phyloP scores from a whole-genome alignment of 2,888 invertebrate genomes.

The Philhelius pedissequus region DNA sequence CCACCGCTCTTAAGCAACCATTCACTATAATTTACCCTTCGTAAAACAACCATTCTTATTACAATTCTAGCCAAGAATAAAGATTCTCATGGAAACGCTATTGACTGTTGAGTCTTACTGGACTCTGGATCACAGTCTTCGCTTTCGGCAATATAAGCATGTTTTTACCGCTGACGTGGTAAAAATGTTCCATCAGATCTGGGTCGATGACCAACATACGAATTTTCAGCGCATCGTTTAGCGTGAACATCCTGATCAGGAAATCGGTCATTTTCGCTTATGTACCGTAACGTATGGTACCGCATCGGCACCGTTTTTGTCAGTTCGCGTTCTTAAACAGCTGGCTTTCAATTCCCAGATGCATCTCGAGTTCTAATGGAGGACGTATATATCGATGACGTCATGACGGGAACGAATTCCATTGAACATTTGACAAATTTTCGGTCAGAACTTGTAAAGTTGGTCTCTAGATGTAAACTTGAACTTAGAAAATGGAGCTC shows the following conservation, averaged over 20 bases:
- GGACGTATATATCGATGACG: no score
- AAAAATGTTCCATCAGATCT: neutral
- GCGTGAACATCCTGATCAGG: neutral
- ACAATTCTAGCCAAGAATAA: constrained; percentile 2
- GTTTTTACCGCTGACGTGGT: no score
- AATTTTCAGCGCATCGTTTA: neutral
- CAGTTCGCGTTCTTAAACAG: constrained; percentile 9
- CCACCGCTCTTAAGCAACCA: neutral
- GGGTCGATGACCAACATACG: no score
- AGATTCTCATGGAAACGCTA: neutral
- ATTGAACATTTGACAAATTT: neutral
- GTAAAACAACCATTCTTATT: constrained; percentile 5
- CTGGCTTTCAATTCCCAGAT: neutral
- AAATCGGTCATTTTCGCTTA: constrained; percentile 10
- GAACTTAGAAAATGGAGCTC: constrained; percentile 23
- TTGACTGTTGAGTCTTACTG: constrained; percentile 24
- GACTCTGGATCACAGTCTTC: no score
- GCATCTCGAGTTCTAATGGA: neutral
- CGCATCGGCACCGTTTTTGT: constrained; percentile 9
- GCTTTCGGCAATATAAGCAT: no score
- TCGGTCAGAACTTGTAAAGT: neutral
- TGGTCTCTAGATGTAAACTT: neutral
- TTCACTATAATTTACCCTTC: neutral
- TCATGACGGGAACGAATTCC: neutral
- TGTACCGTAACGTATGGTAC: constrained; percentile 4